Evolutionary conservation across 1,140 invertebrate genomes (phyloP), one percentile per base, ranked within the genome.

Genomic region (Scylla paramamosain): DNA sequence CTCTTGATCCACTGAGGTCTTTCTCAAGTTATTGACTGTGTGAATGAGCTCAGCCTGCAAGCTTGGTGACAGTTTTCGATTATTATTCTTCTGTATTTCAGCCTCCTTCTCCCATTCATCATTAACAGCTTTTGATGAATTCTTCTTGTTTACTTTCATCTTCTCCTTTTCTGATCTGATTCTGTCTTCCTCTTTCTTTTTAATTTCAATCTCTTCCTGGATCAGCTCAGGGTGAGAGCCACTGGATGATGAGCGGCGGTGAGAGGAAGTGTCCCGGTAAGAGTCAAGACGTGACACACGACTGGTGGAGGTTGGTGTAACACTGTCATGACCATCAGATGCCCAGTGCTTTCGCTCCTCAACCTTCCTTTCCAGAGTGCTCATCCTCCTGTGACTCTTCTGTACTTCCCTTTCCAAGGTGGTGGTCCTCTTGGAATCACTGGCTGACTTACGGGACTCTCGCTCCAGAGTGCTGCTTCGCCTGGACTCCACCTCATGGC

Each of bases 41-140:
- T 87, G 77, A 20, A 96, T 90, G 82, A 96, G 93, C 92, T 96
- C 96, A 48, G 95, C 92, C 92, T 96, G 95, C 29, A 96, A 89
- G 48, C 31, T 95, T 28, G 95, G 95, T 0, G 96, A 96, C 46
- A 95, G 95, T 88, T 95, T 96, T 84, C 94, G 95, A 6, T 94
- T 45, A 84, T 94, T 83, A 4, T 86, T 52, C 8, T 93, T 39
- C 29, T 96, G 86, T 45, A 46, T 87, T 92, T 96, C 96, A 7
- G 95, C 96, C 48, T 86, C 96, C 48, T 86, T 95, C 16, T 96
- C 96, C 96, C 96, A 96, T 46, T 96, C 96, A 86, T 96, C 95
- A 88, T 86, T 84, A 48, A 92, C 67, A 16, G 25, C 31, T 82
- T 93, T 89, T 2, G 25, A 45, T 8, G 67, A 48, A 82, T n/a